Percentiles rank a stretch among this genome's conserved stretches.
These are phyloP conservation scores for Vannuccia rotundouncinata DNA, from an alignment of 2,888 invertebrate species.

Conservation along the genomic window DNA sequence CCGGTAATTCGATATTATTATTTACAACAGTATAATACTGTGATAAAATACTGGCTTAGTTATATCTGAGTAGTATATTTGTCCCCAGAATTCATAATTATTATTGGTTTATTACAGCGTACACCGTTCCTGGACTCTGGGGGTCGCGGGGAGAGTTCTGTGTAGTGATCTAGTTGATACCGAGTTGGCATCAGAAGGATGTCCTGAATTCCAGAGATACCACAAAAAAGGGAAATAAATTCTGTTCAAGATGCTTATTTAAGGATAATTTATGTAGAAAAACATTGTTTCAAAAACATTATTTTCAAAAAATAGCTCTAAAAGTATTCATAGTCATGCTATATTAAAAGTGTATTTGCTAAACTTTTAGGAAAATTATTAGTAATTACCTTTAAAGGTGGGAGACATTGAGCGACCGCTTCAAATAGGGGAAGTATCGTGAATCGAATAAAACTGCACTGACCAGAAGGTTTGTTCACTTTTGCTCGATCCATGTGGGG, in stretches of 20 bases:
- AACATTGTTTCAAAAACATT: too few species aligned
- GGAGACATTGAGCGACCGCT: constrained; percentile 68
- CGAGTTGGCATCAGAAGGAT: background rate
- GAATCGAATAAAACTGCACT: constrained; percentile 74
- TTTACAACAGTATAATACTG: too few species aligned
- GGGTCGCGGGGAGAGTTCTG: background rate
- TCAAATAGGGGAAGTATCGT: constrained; percentile 73
- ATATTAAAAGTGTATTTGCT: too few species aligned
- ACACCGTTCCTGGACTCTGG: background rate
- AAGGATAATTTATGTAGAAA: too few species aligned
- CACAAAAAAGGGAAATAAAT: too few species aligned
- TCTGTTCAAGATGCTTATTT: too few species aligned
- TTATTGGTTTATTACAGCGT: background rate
- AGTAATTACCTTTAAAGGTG: constrained; percentile 69
- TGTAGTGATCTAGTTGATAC: constrained; percentile 8
- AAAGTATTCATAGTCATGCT: too few species aligned
- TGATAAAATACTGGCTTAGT: too few species aligned
- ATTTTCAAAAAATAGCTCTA: too few species aligned
- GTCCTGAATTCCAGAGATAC: too few species aligned
- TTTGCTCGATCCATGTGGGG: constrained; percentile 80
- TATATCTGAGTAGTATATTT: background rate
- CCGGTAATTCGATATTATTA: too few species aligned
- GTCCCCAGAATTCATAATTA: background rate
- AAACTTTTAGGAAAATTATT: too few species aligned
- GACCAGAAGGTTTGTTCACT: constrained; percentile 74